A percentile compares a stretch with the other conserved stretches of the same genome.
Evolutionary conservation across 2,888 invertebrate species (phyloP).

Genomic region (Plebejus argus): DNA sequence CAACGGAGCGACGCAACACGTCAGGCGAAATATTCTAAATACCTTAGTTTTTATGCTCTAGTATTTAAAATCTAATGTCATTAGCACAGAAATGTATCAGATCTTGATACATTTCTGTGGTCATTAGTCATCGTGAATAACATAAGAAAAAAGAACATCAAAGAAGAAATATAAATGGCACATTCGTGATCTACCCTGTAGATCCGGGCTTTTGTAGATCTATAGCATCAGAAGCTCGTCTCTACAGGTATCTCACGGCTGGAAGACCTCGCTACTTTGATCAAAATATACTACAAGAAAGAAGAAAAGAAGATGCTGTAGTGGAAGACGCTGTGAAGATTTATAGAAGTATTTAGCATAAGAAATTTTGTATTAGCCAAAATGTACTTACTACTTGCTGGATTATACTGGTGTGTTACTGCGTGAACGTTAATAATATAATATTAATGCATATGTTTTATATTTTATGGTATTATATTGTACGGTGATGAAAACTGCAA

Average conservation of each 20-base stretch:
- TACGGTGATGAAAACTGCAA: too few relatives aligned
- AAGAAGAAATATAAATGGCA: constrained; percentile 76
- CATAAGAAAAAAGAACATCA: constrained; percentile 29
- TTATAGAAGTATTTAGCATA: background rate
- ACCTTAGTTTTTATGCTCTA: background rate
- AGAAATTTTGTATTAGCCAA: too few relatives aligned
- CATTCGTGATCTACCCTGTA: constrained; percentile 99
- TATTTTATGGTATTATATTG: too few relatives aligned
- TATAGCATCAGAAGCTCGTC: constrained; percentile 98
- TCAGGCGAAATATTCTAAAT: too few relatives aligned
- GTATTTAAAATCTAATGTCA: background rate
- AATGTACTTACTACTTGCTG: too few relatives aligned
- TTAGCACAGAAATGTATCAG: too few relatives aligned
- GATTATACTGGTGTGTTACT: too few relatives aligned
- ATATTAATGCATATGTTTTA: too few relatives aligned
- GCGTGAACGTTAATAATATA: too few relatives aligned
- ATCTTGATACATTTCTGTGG: too few relatives aligned
- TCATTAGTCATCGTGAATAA: constrained; percentile 23
- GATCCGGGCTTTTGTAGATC: constrained; percentile 99
- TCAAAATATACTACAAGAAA: constrained; percentile 31
- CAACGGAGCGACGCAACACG: too few relatives aligned
- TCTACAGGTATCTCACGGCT: constrained; percentile 99
- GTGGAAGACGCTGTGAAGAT: background rate
- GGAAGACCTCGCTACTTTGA: constrained; percentile 88
- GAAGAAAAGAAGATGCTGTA: constrained; percentile 32